These are phyloP conservation scores for Mesitornis unicolor DNA, from an alignment of 2,113 vertebrate species.

Conservation along the genomic window DNA sequence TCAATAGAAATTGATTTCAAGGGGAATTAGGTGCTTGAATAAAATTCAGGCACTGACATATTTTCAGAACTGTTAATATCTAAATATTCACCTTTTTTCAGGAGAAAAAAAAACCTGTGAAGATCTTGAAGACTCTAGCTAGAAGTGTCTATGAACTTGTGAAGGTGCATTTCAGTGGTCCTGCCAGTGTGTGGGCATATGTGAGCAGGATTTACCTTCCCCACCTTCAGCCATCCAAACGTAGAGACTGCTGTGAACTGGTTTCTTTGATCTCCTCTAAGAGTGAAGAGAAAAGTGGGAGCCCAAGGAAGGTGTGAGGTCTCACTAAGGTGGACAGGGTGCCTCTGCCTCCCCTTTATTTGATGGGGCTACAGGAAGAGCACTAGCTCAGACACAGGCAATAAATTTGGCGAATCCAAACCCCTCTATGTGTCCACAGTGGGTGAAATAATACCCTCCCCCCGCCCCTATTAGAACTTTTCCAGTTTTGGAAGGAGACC, in stretches of 20 bases:
- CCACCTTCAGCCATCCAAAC: background rate
- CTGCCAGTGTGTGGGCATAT: fast-evolving
- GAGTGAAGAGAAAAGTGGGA: background rate
- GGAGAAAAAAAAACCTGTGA: background rate
- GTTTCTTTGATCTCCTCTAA: background rate
- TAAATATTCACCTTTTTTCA: background rate
- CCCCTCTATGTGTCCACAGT: background rate
- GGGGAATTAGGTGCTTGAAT: background rate
- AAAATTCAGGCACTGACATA: background rate
- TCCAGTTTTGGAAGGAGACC: background rate
- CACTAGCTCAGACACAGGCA: background rate
- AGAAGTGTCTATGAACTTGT: fast-evolving
- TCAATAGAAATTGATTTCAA: background rate
- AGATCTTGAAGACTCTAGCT: background rate
- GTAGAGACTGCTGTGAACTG: background rate
- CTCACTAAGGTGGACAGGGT: fast-evolving
- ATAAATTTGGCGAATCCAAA: background rate
- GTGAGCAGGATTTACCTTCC: background rate
- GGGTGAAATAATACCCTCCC: background rate
- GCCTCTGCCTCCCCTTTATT: background rate
- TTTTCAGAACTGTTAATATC: background rate
- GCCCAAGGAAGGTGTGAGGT: background rate
- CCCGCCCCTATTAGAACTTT: background rate
- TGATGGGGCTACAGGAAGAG: background rate
- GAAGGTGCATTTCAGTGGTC: background rate